Evolutionary conservation across 2,113 vertebrate species (phyloP).

Genomic region (Pelobates fuscus): DNA sequence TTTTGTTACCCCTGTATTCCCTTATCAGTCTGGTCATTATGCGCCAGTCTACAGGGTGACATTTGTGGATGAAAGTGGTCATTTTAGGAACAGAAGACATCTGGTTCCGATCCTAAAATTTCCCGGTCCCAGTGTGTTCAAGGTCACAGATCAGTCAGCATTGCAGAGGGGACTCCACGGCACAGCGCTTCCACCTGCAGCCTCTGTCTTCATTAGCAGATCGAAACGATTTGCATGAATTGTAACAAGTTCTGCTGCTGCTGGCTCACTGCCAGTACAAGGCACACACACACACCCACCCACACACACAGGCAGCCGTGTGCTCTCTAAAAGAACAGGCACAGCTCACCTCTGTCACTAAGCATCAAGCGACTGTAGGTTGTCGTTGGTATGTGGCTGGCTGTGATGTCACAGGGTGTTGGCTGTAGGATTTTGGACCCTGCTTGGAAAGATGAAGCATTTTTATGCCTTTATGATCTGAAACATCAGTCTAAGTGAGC

Average conservation of each 20-base stretch:
- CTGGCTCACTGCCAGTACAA: conserved; percentile 69
- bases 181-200: conserved; percentile 64
- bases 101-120: too few relatives aligned
- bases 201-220: conserved; percentile 61
- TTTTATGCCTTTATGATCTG: conserved; percentile 49
- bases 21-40: too few relatives aligned
- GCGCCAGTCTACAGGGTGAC: too few relatives aligned
- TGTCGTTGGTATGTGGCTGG: conserved; percentile 56
- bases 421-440: conserved; percentile 60
- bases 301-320: conserved; percentile 32
- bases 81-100: too few relatives aligned
- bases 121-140: conserved; percentile 48
- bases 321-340: conserved; percentile 48
- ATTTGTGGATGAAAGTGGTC: too few relatives aligned
- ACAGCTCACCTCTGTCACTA: conserved; percentile 39
- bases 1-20: too few relatives aligned
- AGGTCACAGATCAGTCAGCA: conserved; percentile 58
- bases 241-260: conserved; percentile 68
- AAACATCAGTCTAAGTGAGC: too few relatives aligned
- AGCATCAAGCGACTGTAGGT: conserved; percentile 16
- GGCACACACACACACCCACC: conserved; percentile 52
- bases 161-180: conserved; percentile 35
- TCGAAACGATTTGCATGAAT: conserved; percentile 67
- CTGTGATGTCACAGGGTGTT: conserved; percentile 73
- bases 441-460: conserved; percentile 52